These are phyloP conservation scores for Oryzias curvinotus DNA, from an alignment of 2,113 vertebrate species.

Conservation along the genomic window DNA sequence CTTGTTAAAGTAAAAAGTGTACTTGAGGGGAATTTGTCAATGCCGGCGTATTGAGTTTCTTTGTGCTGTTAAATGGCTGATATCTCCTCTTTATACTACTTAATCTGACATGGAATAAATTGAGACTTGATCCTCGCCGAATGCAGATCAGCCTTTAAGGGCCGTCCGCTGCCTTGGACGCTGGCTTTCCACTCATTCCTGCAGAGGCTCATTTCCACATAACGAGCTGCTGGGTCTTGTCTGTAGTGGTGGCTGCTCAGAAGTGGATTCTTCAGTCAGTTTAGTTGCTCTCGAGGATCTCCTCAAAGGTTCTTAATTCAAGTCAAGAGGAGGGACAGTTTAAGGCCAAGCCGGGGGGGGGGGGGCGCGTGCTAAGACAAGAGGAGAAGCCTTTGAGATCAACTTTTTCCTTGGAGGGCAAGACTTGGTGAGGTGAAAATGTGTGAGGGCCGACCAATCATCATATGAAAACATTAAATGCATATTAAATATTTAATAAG, in stretches of 20 bases:
- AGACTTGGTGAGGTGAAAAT: too few relatives aligned
- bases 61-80: slow-evolving; percentile 46
- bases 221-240: slow-evolving; percentile 55
- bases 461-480: neutral
- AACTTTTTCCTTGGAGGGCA: neutral
- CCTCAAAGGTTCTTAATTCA: slow-evolving; percentile 50
- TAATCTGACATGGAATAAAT: slow-evolving; percentile 58
- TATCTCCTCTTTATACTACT: slow-evolving; percentile 45
- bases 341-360: slow-evolving; percentile 50
- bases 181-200: slow-evolving; percentile 40
- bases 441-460: too few relatives aligned
- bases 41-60: slow-evolving; percentile 45
- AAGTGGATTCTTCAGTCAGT: slow-evolving; percentile 62
- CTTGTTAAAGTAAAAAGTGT: slow-evolving; percentile 26
- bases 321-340: slow-evolving; percentile 42
- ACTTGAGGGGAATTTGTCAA: slow-evolving; percentile 30
- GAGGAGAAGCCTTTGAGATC: slow-evolving; percentile 15
- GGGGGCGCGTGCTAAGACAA: slow-evolving; percentile 34
- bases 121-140: slow-evolving; percentile 53
- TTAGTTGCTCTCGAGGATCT: slow-evolving; percentile 61
- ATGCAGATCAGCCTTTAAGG: slow-evolving; percentile 52
- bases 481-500: too few relatives aligned
- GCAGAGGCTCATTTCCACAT: slow-evolving; percentile 56
- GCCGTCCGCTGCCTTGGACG: slow-evolving; percentile 55
- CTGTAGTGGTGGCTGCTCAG: slow-evolving; percentile 66